These are phyloP conservation scores for Pelobates cultripes DNA, from an alignment of 2,797 vertebrate genomes.

Conservation along the genomic window DNA sequence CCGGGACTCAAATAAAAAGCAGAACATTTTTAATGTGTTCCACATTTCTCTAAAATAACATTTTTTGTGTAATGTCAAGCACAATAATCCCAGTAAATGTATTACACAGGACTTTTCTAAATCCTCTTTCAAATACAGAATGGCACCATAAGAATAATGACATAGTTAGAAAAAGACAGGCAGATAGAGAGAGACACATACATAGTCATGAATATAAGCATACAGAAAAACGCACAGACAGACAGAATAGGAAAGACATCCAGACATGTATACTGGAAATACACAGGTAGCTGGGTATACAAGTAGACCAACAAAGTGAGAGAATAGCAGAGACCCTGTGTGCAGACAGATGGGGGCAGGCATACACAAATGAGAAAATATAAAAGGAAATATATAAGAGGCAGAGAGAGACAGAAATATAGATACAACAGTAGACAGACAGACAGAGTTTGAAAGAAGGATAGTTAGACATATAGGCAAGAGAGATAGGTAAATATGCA, in stretches of 20 bases:
- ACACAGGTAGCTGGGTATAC: constrained; percentile 7
- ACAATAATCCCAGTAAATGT: constrained; percentile 36
- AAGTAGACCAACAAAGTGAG: constrained; percentile 1
- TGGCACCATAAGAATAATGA: no score
- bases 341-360: no score
- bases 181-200: background rate
- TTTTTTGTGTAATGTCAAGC: constrained; percentile 32
- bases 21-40: constrained; percentile 30
- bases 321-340: background rate
- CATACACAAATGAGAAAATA: no score
- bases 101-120: background rate
- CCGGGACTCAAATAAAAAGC: constrained; percentile 27
- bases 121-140: background rate
- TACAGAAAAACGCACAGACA: background rate
- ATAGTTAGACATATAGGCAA: constrained; percentile 3
- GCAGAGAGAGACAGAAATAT: no score
- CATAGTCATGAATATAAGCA: background rate
- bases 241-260: background rate
- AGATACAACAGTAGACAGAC: no score
- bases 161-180: background rate
- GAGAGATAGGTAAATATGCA: background rate
- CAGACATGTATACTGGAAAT: background rate
- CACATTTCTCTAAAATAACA: constrained; percentile 36
- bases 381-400: no score
- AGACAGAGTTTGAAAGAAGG: background rate